A percentile compares a stretch with the other conserved stretches of the same genome.
These are phyloP conservation scores for Callinectes sapidus DNA, from an alignment of 2,888 invertebrate genomes.

Conservation along the genomic window DNA sequence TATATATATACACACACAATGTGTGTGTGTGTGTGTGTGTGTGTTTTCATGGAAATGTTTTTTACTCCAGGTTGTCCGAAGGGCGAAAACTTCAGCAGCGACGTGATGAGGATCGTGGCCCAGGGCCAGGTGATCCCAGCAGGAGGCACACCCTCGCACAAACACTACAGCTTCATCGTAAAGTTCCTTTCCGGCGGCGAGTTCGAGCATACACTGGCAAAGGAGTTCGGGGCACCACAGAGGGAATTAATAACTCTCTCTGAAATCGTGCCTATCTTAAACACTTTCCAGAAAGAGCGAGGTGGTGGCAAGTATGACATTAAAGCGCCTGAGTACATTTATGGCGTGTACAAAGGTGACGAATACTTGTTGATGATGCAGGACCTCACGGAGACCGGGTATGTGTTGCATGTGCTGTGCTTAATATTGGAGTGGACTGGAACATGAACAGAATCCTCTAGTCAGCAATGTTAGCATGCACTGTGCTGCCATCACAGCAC, in stretches of 20 bases:
- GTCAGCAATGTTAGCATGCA: background rate
- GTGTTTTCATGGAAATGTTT: background rate
- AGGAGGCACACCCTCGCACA: background rate
- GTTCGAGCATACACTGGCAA: background rate
- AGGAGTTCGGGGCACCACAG: background rate
- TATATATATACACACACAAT: too few species aligned
- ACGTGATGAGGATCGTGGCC: background rate
- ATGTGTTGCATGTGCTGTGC: background rate
- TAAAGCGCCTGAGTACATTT: background rate
- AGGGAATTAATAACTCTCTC: background rate
- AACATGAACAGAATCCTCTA: background rate
- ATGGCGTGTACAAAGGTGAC: background rate
- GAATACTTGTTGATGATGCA: conserved; percentile 21
- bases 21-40: background rate
- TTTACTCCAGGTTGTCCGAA: background rate
- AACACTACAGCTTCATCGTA: background rate
- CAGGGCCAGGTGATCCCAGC: background rate
- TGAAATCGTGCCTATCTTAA: background rate
- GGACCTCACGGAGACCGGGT: background rate
- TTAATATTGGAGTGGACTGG: background rate
- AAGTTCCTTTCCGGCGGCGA: background rate
- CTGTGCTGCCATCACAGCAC: background rate
- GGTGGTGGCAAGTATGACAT: conserved; percentile 17
- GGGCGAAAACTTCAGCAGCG: background rate
- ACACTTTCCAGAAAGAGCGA: background rate